Conservation (phyloP, 2,888 invertebrate species). For the Cephus pygmeus region DNA sequence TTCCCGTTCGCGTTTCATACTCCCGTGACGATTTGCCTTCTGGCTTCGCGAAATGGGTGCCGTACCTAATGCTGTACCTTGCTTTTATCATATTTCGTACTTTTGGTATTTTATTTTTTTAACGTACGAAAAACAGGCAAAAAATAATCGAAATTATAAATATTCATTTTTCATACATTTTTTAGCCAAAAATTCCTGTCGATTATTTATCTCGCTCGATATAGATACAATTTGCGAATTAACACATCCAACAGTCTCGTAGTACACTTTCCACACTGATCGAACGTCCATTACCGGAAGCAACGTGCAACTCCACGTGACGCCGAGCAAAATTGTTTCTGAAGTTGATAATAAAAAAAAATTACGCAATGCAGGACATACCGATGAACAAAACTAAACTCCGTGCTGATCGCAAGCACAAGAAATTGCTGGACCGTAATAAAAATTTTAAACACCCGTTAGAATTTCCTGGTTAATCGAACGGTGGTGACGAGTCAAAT, state of each 20-base stretch:
- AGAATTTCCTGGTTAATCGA: not conserved
- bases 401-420: not conserved
- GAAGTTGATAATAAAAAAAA: not conserved
- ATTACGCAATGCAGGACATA: not conserved
- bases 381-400: not conserved
- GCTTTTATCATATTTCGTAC: no score
- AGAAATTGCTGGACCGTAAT: not conserved
- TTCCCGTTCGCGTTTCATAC: slow-evolving; percentile 55
- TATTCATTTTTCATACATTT: no score
- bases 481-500: not conserved
- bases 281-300: not conserved
- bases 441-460: not conserved
- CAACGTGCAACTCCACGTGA: not conserved
- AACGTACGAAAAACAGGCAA: no score
- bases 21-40: slow-evolving; percentile 55
- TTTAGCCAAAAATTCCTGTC: no score
- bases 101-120: no score
- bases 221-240: not conserved
- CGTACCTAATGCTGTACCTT: no score
- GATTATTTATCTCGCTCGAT: not conserved
- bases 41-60: slow-evolving; percentile 2
- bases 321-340: not conserved
- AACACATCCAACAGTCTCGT: not conserved
- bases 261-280: not conserved
- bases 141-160: no score